A percentile compares a stretch with the other conserved stretches of the same genome.
Evolutionary conservation across 2,888 invertebrate genomes (phyloP).

Genomic region (Clunio marinus): DNA sequence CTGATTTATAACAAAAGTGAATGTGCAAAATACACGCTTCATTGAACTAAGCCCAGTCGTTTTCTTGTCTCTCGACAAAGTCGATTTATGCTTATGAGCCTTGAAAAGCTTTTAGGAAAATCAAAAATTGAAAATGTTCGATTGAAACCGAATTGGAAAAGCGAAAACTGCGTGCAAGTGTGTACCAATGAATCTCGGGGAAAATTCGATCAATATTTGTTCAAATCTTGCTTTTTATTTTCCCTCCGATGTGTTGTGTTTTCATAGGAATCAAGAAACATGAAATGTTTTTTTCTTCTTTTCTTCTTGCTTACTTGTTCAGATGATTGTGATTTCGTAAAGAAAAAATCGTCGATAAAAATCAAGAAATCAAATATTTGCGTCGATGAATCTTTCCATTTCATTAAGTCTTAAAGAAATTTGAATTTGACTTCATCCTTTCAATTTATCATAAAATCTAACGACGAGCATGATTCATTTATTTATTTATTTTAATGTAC

Average conservation of each 20-base stretch:
- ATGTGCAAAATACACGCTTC: no score
- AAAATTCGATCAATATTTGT: constrained; percentile 31
- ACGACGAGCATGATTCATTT: no score
- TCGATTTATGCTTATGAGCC: neutral
- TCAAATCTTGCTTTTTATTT: constrained; percentile 17
- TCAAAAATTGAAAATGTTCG: neutral
- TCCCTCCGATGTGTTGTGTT: no score
- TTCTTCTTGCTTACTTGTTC: no score
- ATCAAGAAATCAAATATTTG: constrained; percentile 27
- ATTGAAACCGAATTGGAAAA: no score
- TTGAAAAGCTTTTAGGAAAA: constrained; percentile 14
- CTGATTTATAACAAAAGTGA: no score
- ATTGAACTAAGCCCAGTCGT: no score
- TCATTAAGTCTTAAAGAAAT: constrained; percentile 25
- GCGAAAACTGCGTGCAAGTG: neutral
- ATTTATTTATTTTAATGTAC: no score
- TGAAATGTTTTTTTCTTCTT: no score
- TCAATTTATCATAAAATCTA: neutral
- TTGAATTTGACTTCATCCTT: neutral
- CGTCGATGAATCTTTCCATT: constrained; percentile 29
- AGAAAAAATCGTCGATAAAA: neutral
- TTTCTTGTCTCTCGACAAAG: no score
- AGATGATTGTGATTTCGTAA: neutral
- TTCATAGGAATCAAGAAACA: no score
- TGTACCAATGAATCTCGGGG: neutral